A percentile compares a stretch with the other conserved stretches of the same genome.
Conservation (phyloP, 2,888 invertebrate species). For the Belgica antarctica region DNA sequence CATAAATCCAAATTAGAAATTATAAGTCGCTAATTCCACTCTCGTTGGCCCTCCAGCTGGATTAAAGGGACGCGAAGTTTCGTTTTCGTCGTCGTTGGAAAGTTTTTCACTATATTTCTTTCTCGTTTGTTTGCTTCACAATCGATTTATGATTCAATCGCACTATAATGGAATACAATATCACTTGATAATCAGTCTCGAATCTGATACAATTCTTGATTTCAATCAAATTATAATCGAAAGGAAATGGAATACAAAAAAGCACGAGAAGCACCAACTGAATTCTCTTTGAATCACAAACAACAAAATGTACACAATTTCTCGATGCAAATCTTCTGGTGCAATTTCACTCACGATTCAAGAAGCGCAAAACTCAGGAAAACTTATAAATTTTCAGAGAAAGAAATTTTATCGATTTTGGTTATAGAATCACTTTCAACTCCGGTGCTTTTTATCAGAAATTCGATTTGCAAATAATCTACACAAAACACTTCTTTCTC, state of each 20-base stretch:
- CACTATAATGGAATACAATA: background rate
- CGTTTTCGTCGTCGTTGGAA: background rate
- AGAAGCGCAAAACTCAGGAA: constrained; percentile 5
- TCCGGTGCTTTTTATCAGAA: constrained; percentile 30
- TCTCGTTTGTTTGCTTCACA: background rate
- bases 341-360: background rate
- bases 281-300: no score
- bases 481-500: constrained; percentile 11
- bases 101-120: background rate
- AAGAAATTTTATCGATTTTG: constrained; percentile 14
- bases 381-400: background rate
- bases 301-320: no score
- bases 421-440: constrained; percentile 24
- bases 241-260: background rate
- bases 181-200: background rate
- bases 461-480: constrained; percentile 34
- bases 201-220: no score
- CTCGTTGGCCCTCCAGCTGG: background rate
- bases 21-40: constrained; percentile 15
- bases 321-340: background rate
- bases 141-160: constrained; percentile 7
- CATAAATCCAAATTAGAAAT: constrained; percentile 40
- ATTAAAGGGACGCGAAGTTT: constrained; percentile 23
- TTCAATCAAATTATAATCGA: constrained; percentile 8
- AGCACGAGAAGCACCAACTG: no score